Evolutionary conservation across 2,797 vertebrate species (phyloP), one percentile per base, ranked within the genome.

Genomic region (Lutjanus campechanus): DNA sequence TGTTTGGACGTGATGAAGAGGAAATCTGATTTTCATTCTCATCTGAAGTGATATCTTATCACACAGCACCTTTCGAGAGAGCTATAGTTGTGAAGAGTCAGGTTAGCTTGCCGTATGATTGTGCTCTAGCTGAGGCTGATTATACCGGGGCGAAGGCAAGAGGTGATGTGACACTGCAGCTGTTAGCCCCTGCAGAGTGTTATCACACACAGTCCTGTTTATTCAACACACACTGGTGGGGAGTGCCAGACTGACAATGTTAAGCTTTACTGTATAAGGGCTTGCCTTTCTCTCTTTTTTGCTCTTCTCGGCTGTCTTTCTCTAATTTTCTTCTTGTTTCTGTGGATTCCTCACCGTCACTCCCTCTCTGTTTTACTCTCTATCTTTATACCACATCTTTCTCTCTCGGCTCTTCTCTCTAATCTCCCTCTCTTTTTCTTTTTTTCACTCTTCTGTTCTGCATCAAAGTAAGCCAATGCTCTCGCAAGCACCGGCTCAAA

Each of bases 391-490:
- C 49, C 69, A 73, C 71, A 79, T 90, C 79, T 80, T 53, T 69
- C 59, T 76, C 65, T 60, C 66, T 80, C 20, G 1, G 40, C 79
- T 76, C 69, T 73, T 81, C 63, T 68, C 76, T 84, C 71, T 88
- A 87, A 87, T 90, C 83, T 81, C 58, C n/a, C 17, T 58, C 62
- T 63, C 63, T 69, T 66, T 69, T 53, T 5, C 61, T 8, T 59
- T 73, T 61, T 36, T 11, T 4, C 16, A 66, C 29, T 25, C 63
- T 64, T 82, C 87, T 83, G 77, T 84, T 91, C 68, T 86, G 77
- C 81, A 88, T 92, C 89, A 93, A 92, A 91, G 91, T 80, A 79
- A 89, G 85, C 82, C 84, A 79, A 36, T 44, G 46, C 77, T 91
- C 83, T 64, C 25, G 84, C 81, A 89, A 76, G 76, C 81, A 73